phyloP scores from a whole-genome alignment of 2,888 invertebrate genomes.

The Cantharis rustica region DNA sequence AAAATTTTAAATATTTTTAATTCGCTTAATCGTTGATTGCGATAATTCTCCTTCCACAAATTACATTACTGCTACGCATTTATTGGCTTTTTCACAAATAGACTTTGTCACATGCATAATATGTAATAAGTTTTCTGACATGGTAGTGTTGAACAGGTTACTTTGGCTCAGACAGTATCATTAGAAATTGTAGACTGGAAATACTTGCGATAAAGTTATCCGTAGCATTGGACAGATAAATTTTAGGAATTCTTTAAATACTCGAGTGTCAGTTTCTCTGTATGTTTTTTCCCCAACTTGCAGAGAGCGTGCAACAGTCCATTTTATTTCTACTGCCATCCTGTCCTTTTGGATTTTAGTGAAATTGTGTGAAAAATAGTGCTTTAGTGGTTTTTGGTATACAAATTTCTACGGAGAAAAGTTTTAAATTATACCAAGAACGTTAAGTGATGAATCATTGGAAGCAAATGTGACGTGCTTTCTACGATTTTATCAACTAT shows the following conservation, averaged over 20 bases:
- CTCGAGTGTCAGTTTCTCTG: not conserved
- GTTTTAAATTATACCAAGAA: not conserved
- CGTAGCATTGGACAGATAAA: not conserved
- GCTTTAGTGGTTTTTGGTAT: not conserved
- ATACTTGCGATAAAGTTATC: not conserved
- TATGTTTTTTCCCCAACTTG: not conserved
- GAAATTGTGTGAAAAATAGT: not conserved
- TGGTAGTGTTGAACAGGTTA: not conserved
- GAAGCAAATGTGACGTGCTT: conserved; percentile 4
- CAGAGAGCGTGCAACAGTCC: not conserved
- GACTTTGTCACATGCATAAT: not conserved
- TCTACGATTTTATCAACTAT: not conserved
- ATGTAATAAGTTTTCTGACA: not conserved
- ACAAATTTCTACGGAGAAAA: not conserved
- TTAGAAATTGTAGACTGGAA: not conserved
- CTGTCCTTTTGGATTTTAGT: not conserved
- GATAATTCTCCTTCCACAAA: not conserved
- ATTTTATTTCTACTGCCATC: too few species aligned
- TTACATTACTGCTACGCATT: not conserved
- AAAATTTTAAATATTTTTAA: not conserved
- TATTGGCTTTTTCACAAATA: not conserved
- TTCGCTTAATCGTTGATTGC: not conserved
- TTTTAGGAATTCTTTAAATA: not conserved
- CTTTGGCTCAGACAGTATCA: not conserved
- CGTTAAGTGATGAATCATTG: not conserved